Base-by-base conservation (phyloP, 1,140 invertebrate genomes). In the Drosophila ambigua region DNA sequence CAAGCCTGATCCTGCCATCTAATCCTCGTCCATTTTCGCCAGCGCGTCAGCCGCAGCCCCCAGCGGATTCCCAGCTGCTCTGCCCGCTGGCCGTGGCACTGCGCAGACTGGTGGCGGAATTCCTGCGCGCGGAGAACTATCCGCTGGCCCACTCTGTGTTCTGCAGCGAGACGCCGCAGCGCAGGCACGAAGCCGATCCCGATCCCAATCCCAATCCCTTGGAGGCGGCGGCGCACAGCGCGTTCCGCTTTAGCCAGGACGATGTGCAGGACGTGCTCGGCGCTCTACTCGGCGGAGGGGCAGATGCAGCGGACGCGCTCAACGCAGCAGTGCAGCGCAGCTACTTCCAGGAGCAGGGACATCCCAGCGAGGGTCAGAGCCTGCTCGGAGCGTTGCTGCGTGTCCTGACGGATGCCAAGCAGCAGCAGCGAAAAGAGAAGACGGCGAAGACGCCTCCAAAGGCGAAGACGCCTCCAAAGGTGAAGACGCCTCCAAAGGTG, bases 21-120 rank as follows among this genome's bases (percentile, higher is more conserved):
- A n/a, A 8, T 11, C 58, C 2, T 4, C 9, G 0, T 8, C 58
- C 2, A 0, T 7, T 0, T 11, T 50, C 46, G 15, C 0, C 20
- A 85, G 81, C 83, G 11, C 61, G 76, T 23, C 49, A 78, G 20
- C 31, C 81, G 5, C 67, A 46, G 63, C 68, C 8, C 67, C 31
- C 6, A 68, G 26, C 67, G 67, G 44, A 45, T 61, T n/a, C 50
- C 11, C 51, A 77, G 28, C 54, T 77, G 1, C 48, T 72, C 2
- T 87, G 83, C 0, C 84, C 91, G 1, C 28, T 91, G 45, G 39
- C 77, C 20, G 45, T 90, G 66, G 73, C 74, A 0, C 28, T 92
- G 48, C 80, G 90, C 55, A 90, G 84, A 2, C 63, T 92, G 15
- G 90, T 92, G 16, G 90, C 91, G 0, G 91, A 92, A 55, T 92